Evolutionary conservation across 1,140 invertebrate species (phyloP).

Genomic region (Zaprionus lachaisei): DNA sequence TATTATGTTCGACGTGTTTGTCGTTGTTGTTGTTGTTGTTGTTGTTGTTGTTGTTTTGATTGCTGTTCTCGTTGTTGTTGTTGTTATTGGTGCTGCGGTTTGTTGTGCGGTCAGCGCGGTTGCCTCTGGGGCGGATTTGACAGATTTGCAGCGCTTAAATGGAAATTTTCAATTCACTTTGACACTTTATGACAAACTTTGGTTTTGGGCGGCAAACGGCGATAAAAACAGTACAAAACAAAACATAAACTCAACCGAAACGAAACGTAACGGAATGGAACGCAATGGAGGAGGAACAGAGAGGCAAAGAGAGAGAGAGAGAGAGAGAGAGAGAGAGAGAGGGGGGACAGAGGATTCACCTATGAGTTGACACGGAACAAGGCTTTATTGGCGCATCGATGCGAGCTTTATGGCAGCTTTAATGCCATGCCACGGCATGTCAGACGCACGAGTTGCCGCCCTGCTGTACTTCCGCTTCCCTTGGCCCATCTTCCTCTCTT

Average conservation of each 20-base stretch:
- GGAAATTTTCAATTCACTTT: conserved; percentile 80
- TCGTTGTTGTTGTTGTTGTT: conserved; percentile 28
- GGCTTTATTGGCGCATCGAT: conserved; percentile 49
- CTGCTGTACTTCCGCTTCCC: too few relatives aligned
- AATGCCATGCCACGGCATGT: conserved; percentile 57
- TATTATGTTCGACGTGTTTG: conserved; percentile 13
- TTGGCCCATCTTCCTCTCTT: not conserved
- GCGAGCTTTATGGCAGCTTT: conserved; percentile 58
- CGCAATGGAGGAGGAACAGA: not conserved
- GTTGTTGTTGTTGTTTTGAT: conserved; percentile 8
- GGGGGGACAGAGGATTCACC: not conserved
- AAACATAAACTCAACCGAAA: not conserved
- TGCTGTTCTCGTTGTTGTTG: conserved; percentile 17
- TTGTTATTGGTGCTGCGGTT: conserved; percentile 54
- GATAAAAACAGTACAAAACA: conserved; percentile 1
- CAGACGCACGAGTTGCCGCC: conserved; percentile 49
- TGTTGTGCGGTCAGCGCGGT: conserved; percentile 59
- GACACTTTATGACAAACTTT: conserved; percentile 82
- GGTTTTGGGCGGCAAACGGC: conserved; percentile 43
- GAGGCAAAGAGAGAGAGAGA: not conserved
- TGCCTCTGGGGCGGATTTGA: conserved; percentile 45
- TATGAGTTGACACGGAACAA: conserved; percentile 20
- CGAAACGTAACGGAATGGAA: conserved; percentile 9
- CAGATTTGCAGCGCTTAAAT: conserved; percentile 76
- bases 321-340: not conserved